Conservation (phyloP, 2,113 vertebrate species). For the Neolamprologus variostigma region DNA sequence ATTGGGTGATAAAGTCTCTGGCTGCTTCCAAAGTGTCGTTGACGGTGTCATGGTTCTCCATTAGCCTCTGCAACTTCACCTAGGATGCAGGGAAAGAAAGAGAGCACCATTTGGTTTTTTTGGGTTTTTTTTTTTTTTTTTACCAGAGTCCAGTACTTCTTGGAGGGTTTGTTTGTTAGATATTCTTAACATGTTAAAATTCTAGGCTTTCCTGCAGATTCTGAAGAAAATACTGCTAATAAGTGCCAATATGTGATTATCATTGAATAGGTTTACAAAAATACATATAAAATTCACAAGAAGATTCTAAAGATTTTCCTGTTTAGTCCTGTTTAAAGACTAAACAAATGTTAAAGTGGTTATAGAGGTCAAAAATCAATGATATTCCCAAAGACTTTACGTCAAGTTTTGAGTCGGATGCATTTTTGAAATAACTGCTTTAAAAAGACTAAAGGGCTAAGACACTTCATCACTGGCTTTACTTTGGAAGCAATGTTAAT, state of each 20-base stretch:
- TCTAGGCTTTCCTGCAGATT: not conserved
- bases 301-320: not conserved
- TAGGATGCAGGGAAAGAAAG: conserved; percentile 22
- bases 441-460: not conserved
- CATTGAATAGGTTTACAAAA: not conserved
- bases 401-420: not conserved
- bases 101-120: not conserved
- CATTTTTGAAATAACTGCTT: not conserved
- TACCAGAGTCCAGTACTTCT: not conserved
- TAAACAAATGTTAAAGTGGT: not conserved
- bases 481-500: not conserved
- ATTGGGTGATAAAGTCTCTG: conserved; percentile 40
- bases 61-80: conserved; percentile 69
- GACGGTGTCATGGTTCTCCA: conserved; percentile 60
- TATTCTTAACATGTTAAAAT: not conserved
- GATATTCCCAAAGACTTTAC: not conserved
- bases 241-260: not conserved
- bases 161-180: not conserved
- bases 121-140: not conserved
- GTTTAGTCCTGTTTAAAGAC: not conserved
- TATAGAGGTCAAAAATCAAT: not conserved
- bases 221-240: not conserved
- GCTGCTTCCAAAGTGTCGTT: conserved; percentile 67
- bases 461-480: not conserved
- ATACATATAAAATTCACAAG: not conserved